Percentiles rank a stretch among this genome's conserved stretches.
Conservation (phyloP, 2,797 vertebrate species). For the Podargus strigoides region DNA sequence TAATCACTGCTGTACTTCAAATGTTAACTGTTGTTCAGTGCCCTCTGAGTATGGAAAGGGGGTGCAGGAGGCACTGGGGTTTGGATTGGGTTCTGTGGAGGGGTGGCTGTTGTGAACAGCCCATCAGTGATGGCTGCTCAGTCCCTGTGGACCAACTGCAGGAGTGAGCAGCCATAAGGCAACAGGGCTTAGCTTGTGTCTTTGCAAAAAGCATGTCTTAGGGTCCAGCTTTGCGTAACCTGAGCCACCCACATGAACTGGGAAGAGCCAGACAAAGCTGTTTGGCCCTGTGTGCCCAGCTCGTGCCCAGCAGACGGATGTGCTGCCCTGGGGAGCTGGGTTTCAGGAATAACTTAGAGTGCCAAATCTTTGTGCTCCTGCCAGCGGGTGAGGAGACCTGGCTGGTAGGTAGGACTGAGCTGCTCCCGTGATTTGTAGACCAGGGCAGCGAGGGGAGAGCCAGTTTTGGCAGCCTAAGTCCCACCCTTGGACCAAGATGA, state of each 20-base stretch:
- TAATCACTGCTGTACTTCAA: neutral
- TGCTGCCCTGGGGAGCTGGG: neutral
- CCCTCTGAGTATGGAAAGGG: neutral
- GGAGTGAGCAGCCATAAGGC: neutral
- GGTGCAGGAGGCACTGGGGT: neutral
- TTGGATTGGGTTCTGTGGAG: too few relatives aligned
- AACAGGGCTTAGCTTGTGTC: neutral
- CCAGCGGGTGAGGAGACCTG: neutral
- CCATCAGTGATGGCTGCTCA: rapidly evolving
- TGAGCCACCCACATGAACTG: rapidly evolving
- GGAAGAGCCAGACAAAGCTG: neutral
- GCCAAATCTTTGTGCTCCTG: neutral
- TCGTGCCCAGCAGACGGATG: rapidly evolving
- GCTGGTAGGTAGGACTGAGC: neutral
- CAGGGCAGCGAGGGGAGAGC: neutral
- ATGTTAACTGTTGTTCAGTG: neutral
- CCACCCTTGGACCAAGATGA: neutral
- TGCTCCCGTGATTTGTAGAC: neutral
- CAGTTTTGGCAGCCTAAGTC: neutral
- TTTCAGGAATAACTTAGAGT: neutral
- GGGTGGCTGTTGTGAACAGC: neutral
- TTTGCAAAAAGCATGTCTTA: neutral
- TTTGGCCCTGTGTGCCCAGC: rapidly evolving
- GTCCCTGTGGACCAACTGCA: neutral
- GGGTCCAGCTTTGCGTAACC: neutral